Conservation (phyloP, 2,113 vertebrate genomes). For the Arvicanthis niloticus region DNA sequence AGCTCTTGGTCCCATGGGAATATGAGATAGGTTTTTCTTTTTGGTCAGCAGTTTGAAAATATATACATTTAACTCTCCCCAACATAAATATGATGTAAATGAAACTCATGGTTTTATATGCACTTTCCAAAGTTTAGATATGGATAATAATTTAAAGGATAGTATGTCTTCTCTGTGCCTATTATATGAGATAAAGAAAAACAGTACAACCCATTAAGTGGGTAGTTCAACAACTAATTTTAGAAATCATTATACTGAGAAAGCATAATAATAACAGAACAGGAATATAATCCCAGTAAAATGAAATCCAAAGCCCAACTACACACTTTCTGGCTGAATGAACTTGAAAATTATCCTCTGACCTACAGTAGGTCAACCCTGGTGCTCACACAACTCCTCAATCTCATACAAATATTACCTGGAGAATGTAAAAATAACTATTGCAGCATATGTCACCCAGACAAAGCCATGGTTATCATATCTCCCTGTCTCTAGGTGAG, state of each 20-base stretch:
- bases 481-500: not conserved
- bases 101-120: not conserved
- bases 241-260: not conserved
- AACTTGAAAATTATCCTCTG: not conserved
- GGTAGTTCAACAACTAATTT: not conserved
- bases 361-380: not conserved
- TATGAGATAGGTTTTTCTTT: not conserved
- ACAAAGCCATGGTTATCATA: not conserved
- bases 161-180: not conserved
- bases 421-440: conserved; percentile 33
- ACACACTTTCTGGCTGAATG: not conserved
- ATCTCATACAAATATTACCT: not conserved
- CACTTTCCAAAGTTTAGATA: not conserved
- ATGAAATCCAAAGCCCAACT: not conserved
- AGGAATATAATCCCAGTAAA: not conserved
- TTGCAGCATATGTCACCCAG: not conserved
- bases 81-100: not conserved
- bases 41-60: not conserved
- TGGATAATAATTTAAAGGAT: too few species aligned
- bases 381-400: not conserved
- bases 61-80: not conserved
- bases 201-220: not conserved
- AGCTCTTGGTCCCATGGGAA: not conserved
- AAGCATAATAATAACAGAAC: not conserved
- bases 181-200: not conserved